Evolutionary conservation across 2,113 vertebrate genomes (phyloP).

Genomic region (Leucosticte australis): DNA sequence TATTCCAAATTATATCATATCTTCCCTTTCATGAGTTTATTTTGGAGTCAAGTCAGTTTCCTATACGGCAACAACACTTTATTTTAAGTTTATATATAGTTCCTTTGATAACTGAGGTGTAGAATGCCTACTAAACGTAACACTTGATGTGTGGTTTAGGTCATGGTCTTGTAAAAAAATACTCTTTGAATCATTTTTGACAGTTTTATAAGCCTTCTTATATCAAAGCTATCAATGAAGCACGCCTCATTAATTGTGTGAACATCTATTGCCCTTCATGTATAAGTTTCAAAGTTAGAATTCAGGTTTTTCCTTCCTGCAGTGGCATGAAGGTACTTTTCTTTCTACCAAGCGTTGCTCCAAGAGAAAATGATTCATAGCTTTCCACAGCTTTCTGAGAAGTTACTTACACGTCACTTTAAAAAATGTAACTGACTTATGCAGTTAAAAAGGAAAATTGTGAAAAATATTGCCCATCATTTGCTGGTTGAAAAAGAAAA

Average conservation of each 20-base stretch:
- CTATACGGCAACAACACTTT: not conserved
- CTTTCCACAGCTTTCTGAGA: not conserved
- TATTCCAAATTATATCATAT: not conserved
- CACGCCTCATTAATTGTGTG: not conserved
- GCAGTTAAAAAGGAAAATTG: not conserved
- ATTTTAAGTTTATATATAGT: not conserved
- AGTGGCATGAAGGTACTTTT: not conserved
- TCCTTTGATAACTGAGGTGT: constrained; percentile 10
- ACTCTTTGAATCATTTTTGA: constrained; percentile 26
- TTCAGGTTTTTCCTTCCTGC: not conserved
- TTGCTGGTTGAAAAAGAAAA: not conserved
- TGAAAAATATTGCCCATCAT: not conserved
- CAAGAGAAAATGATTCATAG: not conserved
- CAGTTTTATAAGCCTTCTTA: constrained; percentile 25
- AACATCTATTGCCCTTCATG: not conserved
- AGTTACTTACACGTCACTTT: not conserved
- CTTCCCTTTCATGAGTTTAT: not conserved
- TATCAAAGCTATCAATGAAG: constrained; percentile 5
- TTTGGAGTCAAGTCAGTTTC: not conserved
- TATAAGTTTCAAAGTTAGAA: not conserved
- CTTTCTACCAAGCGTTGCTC: not conserved
- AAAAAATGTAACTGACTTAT: not conserved
- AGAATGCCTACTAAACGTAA: not conserved
- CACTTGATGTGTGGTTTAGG: not conserved
- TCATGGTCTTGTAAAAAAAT: not conserved